Evolutionary conservation across 1,140 invertebrate genomes (phyloP), one percentile per base, ranked within the genome.

Genomic region (Probaryconus sp.): DNA sequence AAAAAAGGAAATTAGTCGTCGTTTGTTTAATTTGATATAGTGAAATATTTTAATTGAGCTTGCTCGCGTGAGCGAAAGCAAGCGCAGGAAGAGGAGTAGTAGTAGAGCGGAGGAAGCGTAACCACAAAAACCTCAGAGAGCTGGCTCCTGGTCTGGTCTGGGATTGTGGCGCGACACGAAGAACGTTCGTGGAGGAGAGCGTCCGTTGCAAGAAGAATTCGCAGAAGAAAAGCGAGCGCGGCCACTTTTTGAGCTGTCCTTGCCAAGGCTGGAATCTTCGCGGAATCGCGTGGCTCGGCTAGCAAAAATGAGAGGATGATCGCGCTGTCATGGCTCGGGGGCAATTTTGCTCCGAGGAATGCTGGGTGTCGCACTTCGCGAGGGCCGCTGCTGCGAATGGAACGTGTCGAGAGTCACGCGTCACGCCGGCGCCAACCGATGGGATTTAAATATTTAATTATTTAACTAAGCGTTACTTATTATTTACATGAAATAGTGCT

Each of bases 241-340:
- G 55, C 48, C 58, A 72, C 74, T 82, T 82, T 79, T 81, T 78
- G 75, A 63, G 65, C 67, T 77, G 69, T 45, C 71, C 75, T 82
- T 81, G 78, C 56, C 76, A 84, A 83, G 79, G 77, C 50, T 81
- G 77, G 56, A 76, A 67, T 80, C 73, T 83, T 79, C 80, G 78
- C 45, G 53, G 76, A 83, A 82, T 76, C 61, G 70, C 48, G 40
- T 40, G 48, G 30, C 43, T 7, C 26, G 13, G 17, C 10, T 11
- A 7, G 31, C 42, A 69, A 74, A 79, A 68, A 72, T 67, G 24
- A 26, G 24, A n/a, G 11, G 24, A 38, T 24, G 9, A 33, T 21
- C 43, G 31, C 33, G 24, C 16, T 9, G 9, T 13, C 20, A 33
- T 24, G 18, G n/a, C 10, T 14, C n/a, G 26, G 11, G 14, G 26